Evolutionary conservation across 37 sponge, comb jelly and placozoan species (phyloP).

Genomic region (Aplysina aerophoba): DNA sequence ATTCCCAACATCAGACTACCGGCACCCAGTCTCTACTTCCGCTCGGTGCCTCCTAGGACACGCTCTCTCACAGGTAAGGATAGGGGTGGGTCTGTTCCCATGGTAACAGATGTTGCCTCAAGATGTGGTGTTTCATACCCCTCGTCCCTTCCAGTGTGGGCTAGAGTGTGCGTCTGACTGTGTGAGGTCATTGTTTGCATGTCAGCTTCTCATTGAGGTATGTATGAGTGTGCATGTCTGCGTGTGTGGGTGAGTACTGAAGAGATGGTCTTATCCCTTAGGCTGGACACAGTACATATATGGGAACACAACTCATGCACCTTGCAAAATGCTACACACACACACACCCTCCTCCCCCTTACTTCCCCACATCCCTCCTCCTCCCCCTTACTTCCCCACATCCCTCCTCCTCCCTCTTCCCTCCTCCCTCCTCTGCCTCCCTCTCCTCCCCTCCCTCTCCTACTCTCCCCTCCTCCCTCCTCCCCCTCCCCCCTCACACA

Average conservation of each 20-base stretch:
- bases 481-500: neutral
- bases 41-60: constrained; percentile 61
- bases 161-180: constrained; percentile 37
- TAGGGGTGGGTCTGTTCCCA: too few relatives aligned
- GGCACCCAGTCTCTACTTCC: constrained; percentile 75
- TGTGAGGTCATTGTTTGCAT: constrained; percentile 36
- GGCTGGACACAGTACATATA: too few relatives aligned
- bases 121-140: neutral
- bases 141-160: constrained; percentile 4
- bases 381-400: too few relatives aligned
- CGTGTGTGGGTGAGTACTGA: neutral
- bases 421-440: too few relatives aligned
- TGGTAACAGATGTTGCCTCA: neutral
- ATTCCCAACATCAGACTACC: constrained; percentile 83
- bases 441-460: too few relatives aligned
- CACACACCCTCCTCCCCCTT: too few relatives aligned
- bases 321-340: too few relatives aligned
- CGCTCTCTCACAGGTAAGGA: constrained; percentile 53
- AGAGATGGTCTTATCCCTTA: too few relatives aligned
- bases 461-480: neutral
- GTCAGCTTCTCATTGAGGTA: constrained; percentile 55
- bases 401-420: too few relatives aligned
- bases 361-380: too few relatives aligned
- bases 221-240: neutral
- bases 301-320: too few relatives aligned